Conservation (phyloP, 2,888 invertebrate species). For the Odontocolon sp. region DNA sequence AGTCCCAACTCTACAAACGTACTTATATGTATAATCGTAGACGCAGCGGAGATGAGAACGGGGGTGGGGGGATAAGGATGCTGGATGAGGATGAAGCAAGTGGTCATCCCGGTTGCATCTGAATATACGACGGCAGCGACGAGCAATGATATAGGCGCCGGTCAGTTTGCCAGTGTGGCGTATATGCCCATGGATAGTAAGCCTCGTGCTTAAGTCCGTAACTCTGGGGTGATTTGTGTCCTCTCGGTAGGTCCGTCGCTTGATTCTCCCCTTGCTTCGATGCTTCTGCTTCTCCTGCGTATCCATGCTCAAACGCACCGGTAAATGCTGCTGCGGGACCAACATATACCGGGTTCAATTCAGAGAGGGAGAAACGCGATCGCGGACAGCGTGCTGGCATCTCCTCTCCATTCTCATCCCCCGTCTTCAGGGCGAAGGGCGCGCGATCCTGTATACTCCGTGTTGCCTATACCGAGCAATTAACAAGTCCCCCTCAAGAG, state of each 20-base stretch:
- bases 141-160: conserved; percentile 43
- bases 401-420: too few species aligned
- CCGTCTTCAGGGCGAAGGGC: conserved; percentile 43
- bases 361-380: conserved; percentile 24
- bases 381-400: conserved; percentile 48
- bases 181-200: conserved; percentile 67
- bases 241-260: conserved; percentile 60
- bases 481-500: conserved; percentile 80
- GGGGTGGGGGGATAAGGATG: conserved; percentile 5
- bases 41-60: background rate
- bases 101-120: conserved; percentile 24
- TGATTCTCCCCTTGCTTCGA: conserved; percentile 20
- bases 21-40: background rate
- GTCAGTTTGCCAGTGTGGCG: conserved; percentile 30
- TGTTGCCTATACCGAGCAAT: conserved; percentile 76
- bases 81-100: conserved; percentile 40
- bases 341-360: background rate
- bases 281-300: conserved; percentile 3
- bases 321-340: conserved; percentile 9
- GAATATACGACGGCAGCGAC: conserved; percentile 42
- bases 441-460: conserved; percentile 64
- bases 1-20: too few species aligned
- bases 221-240: conserved; percentile 80
- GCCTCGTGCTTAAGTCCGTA: conserved; percentile 79
- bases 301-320: conserved; percentile 1